Conservation (phyloP, 2,797 vertebrate genomes). For the Tolypeutes matacus region DNA sequence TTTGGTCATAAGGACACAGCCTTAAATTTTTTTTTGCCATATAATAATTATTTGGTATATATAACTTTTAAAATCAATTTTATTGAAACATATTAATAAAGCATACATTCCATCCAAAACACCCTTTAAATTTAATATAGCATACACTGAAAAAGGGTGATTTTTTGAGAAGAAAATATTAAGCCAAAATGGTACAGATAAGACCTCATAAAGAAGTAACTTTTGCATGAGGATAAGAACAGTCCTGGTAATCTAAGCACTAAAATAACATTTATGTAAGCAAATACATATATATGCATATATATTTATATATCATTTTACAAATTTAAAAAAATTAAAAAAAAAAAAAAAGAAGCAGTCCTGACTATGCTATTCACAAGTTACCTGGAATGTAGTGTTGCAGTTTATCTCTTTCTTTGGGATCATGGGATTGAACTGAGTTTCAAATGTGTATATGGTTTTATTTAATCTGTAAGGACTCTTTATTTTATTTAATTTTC, state of each 20-base stretch:
- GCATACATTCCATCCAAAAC: no score
- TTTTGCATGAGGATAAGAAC: neutral
- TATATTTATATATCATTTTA: no score
- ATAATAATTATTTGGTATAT: no score
- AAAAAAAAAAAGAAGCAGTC: no score
- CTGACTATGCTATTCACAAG: neutral
- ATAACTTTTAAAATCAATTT: no score
- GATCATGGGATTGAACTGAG: neutral
- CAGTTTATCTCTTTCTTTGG: neutral
- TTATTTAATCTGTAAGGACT: neutral
- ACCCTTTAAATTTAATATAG: neutral
- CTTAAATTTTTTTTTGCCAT: no score
- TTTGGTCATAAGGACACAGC: neutral
- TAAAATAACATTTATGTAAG: no score
- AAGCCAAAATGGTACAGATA: neutral
- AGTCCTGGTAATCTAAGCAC: no score
- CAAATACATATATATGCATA: no score
- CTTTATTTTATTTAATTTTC: neutral
- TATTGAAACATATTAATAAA: no score
- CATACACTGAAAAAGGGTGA: neutral
- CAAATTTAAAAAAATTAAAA: no score
- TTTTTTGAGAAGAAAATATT: neutral
- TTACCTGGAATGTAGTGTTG: neutral
- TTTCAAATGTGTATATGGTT: neutral
- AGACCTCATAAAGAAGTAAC: neutral